phyloP scores from a whole-genome alignment of 1,140 invertebrate species.

The Hesperophylax magnus region DNA sequence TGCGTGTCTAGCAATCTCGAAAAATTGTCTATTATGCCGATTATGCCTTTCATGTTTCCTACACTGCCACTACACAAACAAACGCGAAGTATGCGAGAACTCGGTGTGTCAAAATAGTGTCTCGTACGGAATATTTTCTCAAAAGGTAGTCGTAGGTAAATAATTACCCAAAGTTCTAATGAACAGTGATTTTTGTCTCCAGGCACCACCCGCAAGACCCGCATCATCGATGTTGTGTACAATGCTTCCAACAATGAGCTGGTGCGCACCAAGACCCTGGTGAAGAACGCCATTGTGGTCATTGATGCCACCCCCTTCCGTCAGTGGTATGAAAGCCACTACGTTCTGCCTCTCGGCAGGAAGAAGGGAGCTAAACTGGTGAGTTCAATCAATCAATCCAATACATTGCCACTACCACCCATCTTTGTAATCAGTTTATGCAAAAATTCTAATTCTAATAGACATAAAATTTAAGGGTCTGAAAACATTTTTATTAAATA shows the following conservation, averaged over 20 bases:
- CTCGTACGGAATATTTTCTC: too few species aligned
- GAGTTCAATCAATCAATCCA: conserved; percentile 63
- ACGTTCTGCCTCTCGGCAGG: conserved; percentile 92
- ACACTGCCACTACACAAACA: too few species aligned
- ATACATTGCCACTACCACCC: too few species aligned
- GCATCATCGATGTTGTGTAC: conserved; percentile 99
- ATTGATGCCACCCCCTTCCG: conserved; percentile 99
- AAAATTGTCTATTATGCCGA: too few species aligned
- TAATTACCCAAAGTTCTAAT: too few species aligned
- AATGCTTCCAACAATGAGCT: conserved; percentile 99
- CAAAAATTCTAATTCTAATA: neutral
- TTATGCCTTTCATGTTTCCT: too few species aligned
- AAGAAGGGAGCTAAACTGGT: conserved; percentile 98
- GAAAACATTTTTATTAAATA: too few species aligned
- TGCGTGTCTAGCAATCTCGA: too few species aligned
- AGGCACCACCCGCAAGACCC: conserved; percentile 89
- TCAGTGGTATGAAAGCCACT: conserved; percentile 99
- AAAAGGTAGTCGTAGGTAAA: too few species aligned
- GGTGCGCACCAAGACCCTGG: conserved; percentile 98
- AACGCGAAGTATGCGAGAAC: too few species aligned
- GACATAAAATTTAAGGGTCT: too few species aligned
- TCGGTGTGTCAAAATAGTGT: too few species aligned
- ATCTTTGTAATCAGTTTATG: neutral
- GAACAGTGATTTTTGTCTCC: neutral
- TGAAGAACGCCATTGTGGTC: conserved; percentile 98